Evolutionary conservation across 2,888 invertebrate species (phyloP).

Genomic region (Kryphioiulus occultus): DNA sequence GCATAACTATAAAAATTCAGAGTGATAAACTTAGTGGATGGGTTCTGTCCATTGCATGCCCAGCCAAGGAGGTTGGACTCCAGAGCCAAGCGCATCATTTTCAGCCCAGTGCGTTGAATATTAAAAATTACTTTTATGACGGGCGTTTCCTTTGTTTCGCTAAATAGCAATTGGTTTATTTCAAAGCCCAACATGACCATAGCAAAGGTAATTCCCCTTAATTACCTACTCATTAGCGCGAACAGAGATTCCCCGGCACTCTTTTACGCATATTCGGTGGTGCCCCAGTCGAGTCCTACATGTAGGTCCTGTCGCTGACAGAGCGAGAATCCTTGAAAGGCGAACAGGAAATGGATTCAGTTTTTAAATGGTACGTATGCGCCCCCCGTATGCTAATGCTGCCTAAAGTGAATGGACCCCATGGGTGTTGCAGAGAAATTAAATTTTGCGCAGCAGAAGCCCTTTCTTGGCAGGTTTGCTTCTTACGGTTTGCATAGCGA

Average conservation of each 20-base stretch:
- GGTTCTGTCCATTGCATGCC: neutral
- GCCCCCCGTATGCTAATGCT: slow-evolving; percentile 35
- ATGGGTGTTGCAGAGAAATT: slow-evolving; percentile 44
- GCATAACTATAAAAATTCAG: too few species aligned
- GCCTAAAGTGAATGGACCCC: slow-evolving; percentile 44
- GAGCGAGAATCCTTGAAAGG: neutral
- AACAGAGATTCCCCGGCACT: slow-evolving; percentile 47
- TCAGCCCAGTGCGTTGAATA: neutral
- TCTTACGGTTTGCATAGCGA: neutral
- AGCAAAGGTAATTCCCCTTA: slow-evolving; percentile 49
- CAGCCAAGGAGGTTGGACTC: neutral
- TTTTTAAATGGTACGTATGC: slow-evolving; percentile 39
- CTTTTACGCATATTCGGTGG: slow-evolving; percentile 37
- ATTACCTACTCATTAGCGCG: slow-evolving; percentile 49
- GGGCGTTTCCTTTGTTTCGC: slow-evolving; percentile 49
- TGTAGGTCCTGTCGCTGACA: neutral
- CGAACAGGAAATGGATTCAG: slow-evolving; percentile 26
- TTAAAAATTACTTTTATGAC: slow-evolving; percentile 46
- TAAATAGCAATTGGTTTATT: slow-evolving; percentile 37
- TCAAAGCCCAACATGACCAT: slow-evolving; percentile 44
- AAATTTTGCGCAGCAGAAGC: slow-evolving; percentile 44
- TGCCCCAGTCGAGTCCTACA: neutral
- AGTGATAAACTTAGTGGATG: too few species aligned
- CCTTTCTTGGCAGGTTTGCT: slow-evolving; percentile 29
- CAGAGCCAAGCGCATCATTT: neutral